These are phyloP conservation scores for Phalacrocorax aristotelis DNA, from an alignment of 2,113 vertebrate species.

Conservation along the genomic window DNA sequence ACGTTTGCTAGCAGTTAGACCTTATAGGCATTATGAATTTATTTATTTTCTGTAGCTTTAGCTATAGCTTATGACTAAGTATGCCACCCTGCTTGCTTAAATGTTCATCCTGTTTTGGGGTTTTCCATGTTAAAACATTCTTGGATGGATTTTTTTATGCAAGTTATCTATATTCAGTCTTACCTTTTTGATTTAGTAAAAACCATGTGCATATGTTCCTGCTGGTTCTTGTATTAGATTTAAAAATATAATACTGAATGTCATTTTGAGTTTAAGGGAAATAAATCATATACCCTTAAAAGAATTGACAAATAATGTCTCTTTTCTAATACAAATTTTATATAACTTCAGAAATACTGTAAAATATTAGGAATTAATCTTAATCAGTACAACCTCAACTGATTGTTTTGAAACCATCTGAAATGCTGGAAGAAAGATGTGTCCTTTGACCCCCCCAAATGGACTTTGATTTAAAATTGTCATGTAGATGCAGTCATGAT, in stretches of 20 bases:
- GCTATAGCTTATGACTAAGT: conserved; percentile 13
- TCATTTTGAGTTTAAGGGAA: not conserved
- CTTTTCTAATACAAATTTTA: not conserved
- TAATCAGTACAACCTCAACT: not conserved
- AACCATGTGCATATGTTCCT: not conserved
- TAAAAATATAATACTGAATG: not conserved
- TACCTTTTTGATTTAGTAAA: not conserved
- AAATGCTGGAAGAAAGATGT: not conserved
- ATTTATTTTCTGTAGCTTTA: conserved; percentile 19
- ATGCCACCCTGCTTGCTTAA: not conserved
- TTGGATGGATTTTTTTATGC: not conserved
- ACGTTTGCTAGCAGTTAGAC: not conserved
- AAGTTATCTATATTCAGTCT: not conserved
- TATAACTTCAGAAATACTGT: not conserved
- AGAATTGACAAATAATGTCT: not conserved
- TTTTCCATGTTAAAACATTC: not conserved
- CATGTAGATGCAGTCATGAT: not conserved
- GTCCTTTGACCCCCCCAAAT: not conserved
- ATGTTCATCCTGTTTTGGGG: not conserved
- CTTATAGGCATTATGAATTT: not conserved
- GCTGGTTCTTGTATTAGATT: not conserved
- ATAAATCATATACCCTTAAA: not conserved
- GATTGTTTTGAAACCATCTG: not conserved
- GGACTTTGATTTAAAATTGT: not conserved
- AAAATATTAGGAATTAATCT: not conserved